Percentiles rank a stretch among this genome's conserved stretches.
phyloP scores from a whole-genome alignment of 2,797 vertebrate species.

The Ptychadena robeensis region DNA sequence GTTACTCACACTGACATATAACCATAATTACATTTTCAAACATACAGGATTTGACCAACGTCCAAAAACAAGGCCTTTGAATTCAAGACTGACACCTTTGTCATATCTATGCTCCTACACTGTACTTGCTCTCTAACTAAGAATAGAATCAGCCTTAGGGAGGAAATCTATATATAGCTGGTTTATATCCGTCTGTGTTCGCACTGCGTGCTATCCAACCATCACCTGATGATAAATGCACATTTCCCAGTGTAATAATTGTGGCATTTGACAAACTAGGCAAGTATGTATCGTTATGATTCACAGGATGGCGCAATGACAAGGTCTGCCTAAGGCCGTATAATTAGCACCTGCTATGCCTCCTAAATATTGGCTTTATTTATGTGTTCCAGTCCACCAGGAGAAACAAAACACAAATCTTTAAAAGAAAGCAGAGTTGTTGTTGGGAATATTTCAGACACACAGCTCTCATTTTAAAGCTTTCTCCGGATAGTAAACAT shows the following conservation, averaged over 20 bases:
- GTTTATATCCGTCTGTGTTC: slow-evolving; percentile 40
- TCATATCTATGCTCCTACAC: slow-evolving; percentile 28
- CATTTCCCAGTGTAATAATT: slow-evolving; percentile 43
- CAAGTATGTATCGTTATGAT: slow-evolving; percentile 47
- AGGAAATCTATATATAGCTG: slow-evolving; percentile 52
- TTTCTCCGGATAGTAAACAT: slow-evolving; percentile 22
- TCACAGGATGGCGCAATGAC: slow-evolving; percentile 46
- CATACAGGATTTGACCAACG: neutral
- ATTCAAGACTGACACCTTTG: slow-evolving; percentile 34
- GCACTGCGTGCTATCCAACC: neutral
- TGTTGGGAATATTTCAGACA: slow-evolving; percentile 18
- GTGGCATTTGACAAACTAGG: slow-evolving; percentile 33
- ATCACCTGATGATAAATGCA: slow-evolving; percentile 42
- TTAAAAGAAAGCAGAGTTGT: slow-evolving; percentile 13
- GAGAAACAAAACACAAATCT: slow-evolving; percentile 39
- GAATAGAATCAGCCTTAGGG: slow-evolving; percentile 55
- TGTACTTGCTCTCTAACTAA: slow-evolving; percentile 44
- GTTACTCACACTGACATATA: neutral
- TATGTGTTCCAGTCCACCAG: slow-evolving; percentile 30
- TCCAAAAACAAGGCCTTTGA: slow-evolving; percentile 1
- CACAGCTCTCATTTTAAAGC: slow-evolving; percentile 17
- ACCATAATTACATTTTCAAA: neutral
- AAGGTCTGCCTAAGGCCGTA: slow-evolving; percentile 41
- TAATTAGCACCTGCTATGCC: slow-evolving; percentile 54
- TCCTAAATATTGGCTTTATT: slow-evolving; percentile 55